A percentile compares a stretch with the other conserved stretches of the same genome.
Conservation (phyloP, 2,797 vertebrate genomes). For the Dicrostonyx torquatus region DNA sequence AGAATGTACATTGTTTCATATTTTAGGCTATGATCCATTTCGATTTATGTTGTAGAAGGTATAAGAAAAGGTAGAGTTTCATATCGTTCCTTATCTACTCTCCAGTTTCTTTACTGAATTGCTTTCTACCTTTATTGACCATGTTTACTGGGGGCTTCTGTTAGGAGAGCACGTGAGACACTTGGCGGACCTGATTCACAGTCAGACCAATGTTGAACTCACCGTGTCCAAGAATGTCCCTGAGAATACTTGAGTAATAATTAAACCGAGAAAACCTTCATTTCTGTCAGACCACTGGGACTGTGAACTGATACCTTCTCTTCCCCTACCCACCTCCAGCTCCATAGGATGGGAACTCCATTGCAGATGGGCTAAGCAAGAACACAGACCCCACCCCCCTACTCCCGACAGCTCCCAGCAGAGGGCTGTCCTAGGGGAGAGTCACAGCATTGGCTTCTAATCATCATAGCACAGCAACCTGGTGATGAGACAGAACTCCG, state of each 20-base stretch:
- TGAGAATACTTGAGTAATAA: not conserved
- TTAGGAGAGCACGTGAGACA: not conserved
- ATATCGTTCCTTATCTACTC: not conserved
- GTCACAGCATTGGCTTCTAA: not conserved
- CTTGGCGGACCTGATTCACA: not conserved
- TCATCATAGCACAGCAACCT: not conserved
- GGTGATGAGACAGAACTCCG: constrained; percentile 17
- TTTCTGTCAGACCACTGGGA: constrained; percentile 17
- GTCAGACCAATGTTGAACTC: not conserved
- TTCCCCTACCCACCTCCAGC: not conserved
- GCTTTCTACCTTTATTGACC: not conserved
- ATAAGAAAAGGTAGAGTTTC: not conserved
- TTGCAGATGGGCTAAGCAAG: not conserved
- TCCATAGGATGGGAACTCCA: not conserved
- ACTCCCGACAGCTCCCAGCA: not conserved
- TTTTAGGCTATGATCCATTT: constrained; percentile 19
- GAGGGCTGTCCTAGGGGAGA: not conserved
- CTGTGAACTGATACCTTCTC: not conserved
- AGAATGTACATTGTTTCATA: constrained; percentile 34
- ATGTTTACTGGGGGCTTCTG: not conserved
- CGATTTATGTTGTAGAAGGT: not conserved
- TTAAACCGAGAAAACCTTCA: constrained; percentile 14
- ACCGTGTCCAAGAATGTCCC: not conserved
- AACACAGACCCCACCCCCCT: not conserved
- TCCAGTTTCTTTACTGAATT: not conserved